These are phyloP conservation scores for Stictocephala bisonia DNA, from an alignment of 2,888 invertebrate genomes.

Conservation along the genomic window DNA sequence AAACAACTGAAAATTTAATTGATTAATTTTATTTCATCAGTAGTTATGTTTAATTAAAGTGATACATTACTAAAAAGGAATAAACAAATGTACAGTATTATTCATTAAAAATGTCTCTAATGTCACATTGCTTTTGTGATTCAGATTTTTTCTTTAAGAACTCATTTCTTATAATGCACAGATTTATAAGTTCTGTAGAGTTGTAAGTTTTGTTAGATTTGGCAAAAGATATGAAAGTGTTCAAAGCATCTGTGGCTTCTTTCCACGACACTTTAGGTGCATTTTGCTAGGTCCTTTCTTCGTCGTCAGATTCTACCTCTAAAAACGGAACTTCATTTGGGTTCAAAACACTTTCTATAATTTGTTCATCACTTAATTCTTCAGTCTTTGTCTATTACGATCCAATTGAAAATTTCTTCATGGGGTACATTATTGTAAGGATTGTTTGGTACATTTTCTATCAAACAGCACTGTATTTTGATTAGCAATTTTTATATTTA, in stretches of 20 bases:
- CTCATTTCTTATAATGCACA: not conserved
- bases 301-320: conserved; percentile 22
- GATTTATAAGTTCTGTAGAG: conserved; percentile 3
- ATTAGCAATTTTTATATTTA: not conserved
- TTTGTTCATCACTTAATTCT: not conserved
- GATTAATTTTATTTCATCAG: not conserved
- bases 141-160: conserved; percentile 49
- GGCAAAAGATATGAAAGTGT: conserved; percentile 10
- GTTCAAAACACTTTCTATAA: conserved; percentile 6
- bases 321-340: not conserved
- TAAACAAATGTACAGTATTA: not conserved
- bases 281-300: not conserved
- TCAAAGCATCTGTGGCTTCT: conserved; percentile 15
- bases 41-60: not conserved
- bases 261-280: conserved; percentile 1
- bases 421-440: conserved; percentile 15
- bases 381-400: not conserved
- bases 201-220: conserved; percentile 14
- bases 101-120: not conserved
- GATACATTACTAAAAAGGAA: not conserved
- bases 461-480: not conserved
- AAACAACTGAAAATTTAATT: not conserved
- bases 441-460: not conserved
- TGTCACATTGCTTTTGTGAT: conserved; percentile 24
- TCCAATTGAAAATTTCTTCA: not conserved